Conservation (phyloP, 2,888 invertebrate genomes). For the Cylloceria caligata region DNA sequence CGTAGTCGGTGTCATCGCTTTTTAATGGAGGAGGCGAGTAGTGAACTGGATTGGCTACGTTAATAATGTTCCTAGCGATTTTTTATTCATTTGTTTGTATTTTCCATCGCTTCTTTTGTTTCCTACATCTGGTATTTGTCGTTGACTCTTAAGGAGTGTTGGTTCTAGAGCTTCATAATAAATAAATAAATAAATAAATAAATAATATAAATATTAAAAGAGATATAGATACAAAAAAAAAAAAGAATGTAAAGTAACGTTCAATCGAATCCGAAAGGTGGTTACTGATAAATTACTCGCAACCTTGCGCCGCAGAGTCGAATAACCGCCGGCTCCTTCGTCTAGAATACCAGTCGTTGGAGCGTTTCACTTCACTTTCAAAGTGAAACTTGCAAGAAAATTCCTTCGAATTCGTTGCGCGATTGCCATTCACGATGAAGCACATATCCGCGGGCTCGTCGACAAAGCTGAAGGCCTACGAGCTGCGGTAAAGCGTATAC, state of each 20-base stretch:
- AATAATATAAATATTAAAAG: too few relatives aligned
- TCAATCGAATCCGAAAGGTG: not conserved
- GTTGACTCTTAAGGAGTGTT: too few relatives aligned
- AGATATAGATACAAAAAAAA: not conserved
- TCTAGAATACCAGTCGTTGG: not conserved
- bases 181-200: too few relatives aligned
- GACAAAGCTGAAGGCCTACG: not conserved
- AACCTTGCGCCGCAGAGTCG: not conserved
- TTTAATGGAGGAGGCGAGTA: too few relatives aligned
- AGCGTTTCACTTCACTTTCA: constrained; percentile 28
- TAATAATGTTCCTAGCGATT: too few relatives aligned
- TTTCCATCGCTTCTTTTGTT: too few relatives aligned
- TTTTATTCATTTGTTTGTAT: too few relatives aligned
- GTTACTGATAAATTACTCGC: not conserved
- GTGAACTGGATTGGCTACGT: too few relatives aligned
- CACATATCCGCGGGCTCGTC: constrained; percentile 17
- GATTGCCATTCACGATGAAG: not conserved
- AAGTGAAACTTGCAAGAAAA: constrained; percentile 20
- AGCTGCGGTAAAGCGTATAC: not conserved
- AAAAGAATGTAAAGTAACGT: not conserved
- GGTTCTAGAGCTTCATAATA: too few relatives aligned
- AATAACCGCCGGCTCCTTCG: not conserved
- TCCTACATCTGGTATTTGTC: too few relatives aligned
- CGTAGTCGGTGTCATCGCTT: too few relatives aligned
- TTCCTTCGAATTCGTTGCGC: not conserved